Conservation (phyloP, 1,140 invertebrate genomes). For the Trichomalopsis sarcophagae region DNA sequence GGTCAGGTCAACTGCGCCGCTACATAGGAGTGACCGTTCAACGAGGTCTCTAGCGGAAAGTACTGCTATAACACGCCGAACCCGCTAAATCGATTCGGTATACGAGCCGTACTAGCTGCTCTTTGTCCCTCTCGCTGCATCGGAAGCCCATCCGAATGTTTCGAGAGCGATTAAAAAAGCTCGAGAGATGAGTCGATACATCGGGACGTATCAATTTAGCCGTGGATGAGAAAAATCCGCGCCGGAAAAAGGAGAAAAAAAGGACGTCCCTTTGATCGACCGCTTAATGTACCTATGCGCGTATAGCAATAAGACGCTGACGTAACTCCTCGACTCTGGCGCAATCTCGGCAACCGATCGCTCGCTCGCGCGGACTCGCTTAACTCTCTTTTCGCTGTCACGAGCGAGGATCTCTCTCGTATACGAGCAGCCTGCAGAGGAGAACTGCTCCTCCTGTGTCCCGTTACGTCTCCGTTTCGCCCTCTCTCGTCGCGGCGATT, state of each 20-base stretch:
- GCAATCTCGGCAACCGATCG: constrained; percentile 68
- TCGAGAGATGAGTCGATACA: background rate
- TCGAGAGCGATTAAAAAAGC: background rate
- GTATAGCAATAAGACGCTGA: constrained; percentile 69
- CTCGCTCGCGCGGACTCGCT: background rate
- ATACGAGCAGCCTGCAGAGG: background rate
- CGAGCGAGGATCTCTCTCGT: constrained; percentile 31
- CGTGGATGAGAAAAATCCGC: background rate
- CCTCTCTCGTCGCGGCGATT: background rate
- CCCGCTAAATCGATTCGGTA: constrained; percentile 3
- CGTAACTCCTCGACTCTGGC: constrained; percentile 62
- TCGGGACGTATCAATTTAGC: background rate
- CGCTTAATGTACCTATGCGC: constrained; percentile 63
- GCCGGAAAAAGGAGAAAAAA: background rate
- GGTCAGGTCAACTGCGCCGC: constrained; percentile 54
- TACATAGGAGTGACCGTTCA: constrained; percentile 17
- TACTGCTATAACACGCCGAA: background rate
- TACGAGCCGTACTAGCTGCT: background rate
- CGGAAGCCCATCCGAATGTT: no score
- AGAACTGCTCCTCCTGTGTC: background rate
- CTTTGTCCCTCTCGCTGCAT: no score
- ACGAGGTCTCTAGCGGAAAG: constrained; percentile 42
- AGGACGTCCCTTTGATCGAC: constrained; percentile 65
- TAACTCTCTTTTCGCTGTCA: constrained; percentile 15
- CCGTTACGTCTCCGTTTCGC: background rate